These are phyloP conservation scores for Protophormia terraenovae DNA, from an alignment of 2,888 invertebrate species.

Conservation along the genomic window DNA sequence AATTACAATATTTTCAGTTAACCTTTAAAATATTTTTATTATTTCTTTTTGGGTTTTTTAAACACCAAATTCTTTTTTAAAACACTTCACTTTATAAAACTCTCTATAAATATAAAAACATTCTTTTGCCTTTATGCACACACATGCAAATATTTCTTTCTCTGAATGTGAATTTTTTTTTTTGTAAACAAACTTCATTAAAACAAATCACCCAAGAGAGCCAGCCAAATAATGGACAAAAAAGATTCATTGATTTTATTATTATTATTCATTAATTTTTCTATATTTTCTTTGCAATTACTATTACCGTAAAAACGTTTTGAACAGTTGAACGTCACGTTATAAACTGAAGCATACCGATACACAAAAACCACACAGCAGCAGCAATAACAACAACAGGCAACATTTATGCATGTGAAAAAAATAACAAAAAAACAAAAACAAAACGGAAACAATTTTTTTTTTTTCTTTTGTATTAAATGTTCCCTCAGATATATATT, in stretches of 20 bases:
- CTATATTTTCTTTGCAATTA: background rate
- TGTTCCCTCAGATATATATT: constrained; percentile 54
- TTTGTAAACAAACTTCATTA: too few species aligned
- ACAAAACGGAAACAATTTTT: constrained; percentile 61
- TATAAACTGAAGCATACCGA: constrained; percentile 64
- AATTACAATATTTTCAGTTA: constrained; percentile 39
- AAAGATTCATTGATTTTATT: constrained; percentile 59
- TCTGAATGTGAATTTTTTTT: too few species aligned
- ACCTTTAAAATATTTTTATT: constrained; percentile 27
- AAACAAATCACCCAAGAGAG: constrained; percentile 50
- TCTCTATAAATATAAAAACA: constrained; percentile 3
- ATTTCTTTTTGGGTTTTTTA: background rate
- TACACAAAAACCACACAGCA: constrained; percentile 54
- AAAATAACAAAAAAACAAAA: constrained; percentile 22
- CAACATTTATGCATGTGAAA: background rate
- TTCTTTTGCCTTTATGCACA: too few species aligned
- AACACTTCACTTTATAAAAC: background rate
- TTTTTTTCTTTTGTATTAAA: too few species aligned
- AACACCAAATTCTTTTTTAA: background rate
- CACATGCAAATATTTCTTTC: too few species aligned
- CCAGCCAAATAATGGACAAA: constrained; percentile 11
- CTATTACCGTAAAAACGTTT: constrained; percentile 58
- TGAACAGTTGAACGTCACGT: constrained; percentile 67
- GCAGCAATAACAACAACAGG: constrained; percentile 33
- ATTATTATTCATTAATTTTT: background rate